Evolutionary conservation across 1,140 invertebrate genomes (phyloP), one percentile per base, ranked within the genome.

Genomic region (Parasteatoda tepidariorum): DNA sequence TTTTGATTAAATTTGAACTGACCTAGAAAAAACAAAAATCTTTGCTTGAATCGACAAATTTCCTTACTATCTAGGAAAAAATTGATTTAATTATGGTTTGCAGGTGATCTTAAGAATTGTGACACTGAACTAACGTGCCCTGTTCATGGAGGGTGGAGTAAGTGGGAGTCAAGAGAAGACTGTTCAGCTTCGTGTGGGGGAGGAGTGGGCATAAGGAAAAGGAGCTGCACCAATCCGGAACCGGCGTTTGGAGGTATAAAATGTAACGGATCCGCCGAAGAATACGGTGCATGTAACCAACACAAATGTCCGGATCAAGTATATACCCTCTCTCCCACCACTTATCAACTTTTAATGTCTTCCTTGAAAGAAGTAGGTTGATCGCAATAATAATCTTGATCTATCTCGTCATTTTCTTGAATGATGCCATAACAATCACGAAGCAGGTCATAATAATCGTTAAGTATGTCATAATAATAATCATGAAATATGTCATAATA

Each of bases 101-200:
- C 2, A 26, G 68, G 68, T 3, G 26, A 84, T n/a, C 54, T 66
- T 15, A 75, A 62, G 22, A 81, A 70, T 11, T 84, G 84, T 24
- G 84, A 84, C 2, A 84, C 84, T 1, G 24, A 38, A 30, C 28
- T 73, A 2, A 73, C 75, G 0, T 84, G 84, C 24, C 84, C 84
- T 0, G 33, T 84, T 0, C 18, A 84, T n/a, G 84, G 84, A 15
- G 66, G 67, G 11, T 84, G 84, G 84, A 30, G 64, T 0, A 9
- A 31, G 3, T 84, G 84, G 84, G 61, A 48, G 9, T 18, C 64
- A 28, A 28, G 38, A 2, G 68, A 66, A 66, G 67, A 79, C 5
- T 84, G 84, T 28, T 38, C 75, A 4, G 75, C 55, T 3, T 41
- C 75, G 22, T 84, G 84, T 26, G 84, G 75, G 2, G 84, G 84